A percentile compares a stretch with the other conserved stretches of the same genome.
phyloP scores from a whole-genome alignment of 1,140 invertebrate genomes.

The Pinna nobilis region DNA sequence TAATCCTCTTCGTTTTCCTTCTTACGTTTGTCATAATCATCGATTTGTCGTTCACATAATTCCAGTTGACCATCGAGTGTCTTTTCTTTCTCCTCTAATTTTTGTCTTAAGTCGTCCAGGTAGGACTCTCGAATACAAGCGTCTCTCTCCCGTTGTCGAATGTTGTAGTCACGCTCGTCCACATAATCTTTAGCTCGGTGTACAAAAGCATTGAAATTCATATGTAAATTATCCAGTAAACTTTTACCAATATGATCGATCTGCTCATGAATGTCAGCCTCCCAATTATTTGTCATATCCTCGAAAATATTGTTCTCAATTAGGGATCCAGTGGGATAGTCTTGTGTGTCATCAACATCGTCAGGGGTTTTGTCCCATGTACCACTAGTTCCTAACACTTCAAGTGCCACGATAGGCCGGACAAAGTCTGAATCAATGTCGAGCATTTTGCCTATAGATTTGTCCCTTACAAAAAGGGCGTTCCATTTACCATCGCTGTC shows the following conservation, averaged over 20 bases:
- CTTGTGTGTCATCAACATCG: slow-evolving; percentile 37
- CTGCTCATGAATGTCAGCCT: slow-evolving; percentile 71
- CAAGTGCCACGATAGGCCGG: slow-evolving; percentile 62
- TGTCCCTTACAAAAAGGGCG: slow-evolving; percentile 60
- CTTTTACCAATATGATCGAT: slow-evolving; percentile 67
- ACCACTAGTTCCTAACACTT: slow-evolving; percentile 53
- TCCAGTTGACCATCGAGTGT: slow-evolving; percentile 54
- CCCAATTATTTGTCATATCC: slow-evolving; percentile 68
- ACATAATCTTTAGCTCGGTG: slow-evolving; percentile 67
- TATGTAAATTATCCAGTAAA: slow-evolving; percentile 64
- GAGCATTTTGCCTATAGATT: slow-evolving; percentile 61
- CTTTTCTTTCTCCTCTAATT: slow-evolving; percentile 58
- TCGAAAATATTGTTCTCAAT: slow-evolving; percentile 68
- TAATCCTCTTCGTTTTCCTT: slow-evolving; percentile 56
- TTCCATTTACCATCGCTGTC: slow-evolving; percentile 66
- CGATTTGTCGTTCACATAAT: slow-evolving; percentile 45
- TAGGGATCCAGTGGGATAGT: slow-evolving; percentile 53
- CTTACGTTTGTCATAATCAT: slow-evolving; percentile 56
- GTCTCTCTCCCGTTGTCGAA: slow-evolving; percentile 64
- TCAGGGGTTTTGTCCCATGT: slow-evolving; percentile 59
- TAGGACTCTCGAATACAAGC: slow-evolving; percentile 47
- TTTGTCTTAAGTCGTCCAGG: slow-evolving; percentile 42
- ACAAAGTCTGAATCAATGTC: slow-evolving; percentile 70
- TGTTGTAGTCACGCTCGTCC: slow-evolving; percentile 57
- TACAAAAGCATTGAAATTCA: slow-evolving; percentile 67